phyloP scores from a whole-genome alignment of 2,888 invertebrate genomes.

The Cryptus viduatorius region DNA sequence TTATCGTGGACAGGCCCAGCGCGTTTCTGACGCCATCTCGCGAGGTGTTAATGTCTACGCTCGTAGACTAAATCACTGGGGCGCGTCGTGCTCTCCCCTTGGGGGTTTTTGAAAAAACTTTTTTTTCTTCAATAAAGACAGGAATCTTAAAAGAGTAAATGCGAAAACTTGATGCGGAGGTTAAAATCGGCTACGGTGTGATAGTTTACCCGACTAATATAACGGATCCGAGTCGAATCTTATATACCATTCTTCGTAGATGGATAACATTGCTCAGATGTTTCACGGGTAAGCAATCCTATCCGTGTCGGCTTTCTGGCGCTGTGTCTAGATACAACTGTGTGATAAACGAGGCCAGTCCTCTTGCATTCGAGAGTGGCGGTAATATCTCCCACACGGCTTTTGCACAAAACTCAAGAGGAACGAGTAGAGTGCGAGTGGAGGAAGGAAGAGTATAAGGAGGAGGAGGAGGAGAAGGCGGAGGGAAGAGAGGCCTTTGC shows the following conservation, averaged over 20 bases:
- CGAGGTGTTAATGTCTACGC: slow-evolving; percentile 62
- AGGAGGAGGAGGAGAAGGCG: slow-evolving; percentile 18
- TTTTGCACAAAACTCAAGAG: slow-evolving; percentile 60
- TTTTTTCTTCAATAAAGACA: neutral
- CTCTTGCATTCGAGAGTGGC: slow-evolving; percentile 55
- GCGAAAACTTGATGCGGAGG: neutral
- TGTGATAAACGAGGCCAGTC: slow-evolving; percentile 58
- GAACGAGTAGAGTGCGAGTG: slow-evolving; percentile 23
- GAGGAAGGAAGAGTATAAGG: slow-evolving; percentile 19
- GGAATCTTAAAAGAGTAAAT: neutral
- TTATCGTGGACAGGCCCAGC: slow-evolving; percentile 51
- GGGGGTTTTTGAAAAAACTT: slow-evolving; percentile 41
- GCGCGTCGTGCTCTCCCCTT: slow-evolving; percentile 26
- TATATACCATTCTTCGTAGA: neutral
- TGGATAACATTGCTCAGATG: slow-evolving; percentile 18
- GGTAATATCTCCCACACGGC: slow-evolving; percentile 53
- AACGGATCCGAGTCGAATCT: neutral
- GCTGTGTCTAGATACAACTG: slow-evolving; percentile 11
- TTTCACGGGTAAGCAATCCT: slow-evolving; percentile 27
- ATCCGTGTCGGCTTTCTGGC: slow-evolving; percentile 8
- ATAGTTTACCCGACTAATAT: neutral
- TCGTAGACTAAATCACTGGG: slow-evolving; percentile 44
- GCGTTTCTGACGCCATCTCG: slow-evolving; percentile 28
- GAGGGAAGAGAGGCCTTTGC: slow-evolving; percentile 44
- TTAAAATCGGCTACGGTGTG: neutral